Evolutionary conservation across 2,113 vertebrate species (phyloP).

Genomic region (Caranx melampygus): DNA sequence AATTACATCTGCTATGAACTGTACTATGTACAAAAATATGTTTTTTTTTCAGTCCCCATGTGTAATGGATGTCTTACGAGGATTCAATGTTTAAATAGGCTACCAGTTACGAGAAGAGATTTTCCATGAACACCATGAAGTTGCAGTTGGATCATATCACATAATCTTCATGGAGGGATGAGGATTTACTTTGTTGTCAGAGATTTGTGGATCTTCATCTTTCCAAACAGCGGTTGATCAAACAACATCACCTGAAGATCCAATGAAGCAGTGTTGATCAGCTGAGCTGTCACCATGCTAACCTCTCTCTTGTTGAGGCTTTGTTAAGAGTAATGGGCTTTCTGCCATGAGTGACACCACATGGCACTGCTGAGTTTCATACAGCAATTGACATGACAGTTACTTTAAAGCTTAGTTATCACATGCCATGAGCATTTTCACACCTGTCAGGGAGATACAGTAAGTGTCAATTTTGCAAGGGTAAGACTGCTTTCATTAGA

Average conservation of each 20-base stretch:
- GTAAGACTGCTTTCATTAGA: slow-evolving; percentile 12
- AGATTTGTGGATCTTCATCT: not conserved
- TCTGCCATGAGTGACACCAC: not conserved
- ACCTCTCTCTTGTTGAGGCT: not conserved
- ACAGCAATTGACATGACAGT: slow-evolving; percentile 46
- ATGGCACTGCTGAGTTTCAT: not conserved
- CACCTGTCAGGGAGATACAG: slow-evolving; percentile 37
- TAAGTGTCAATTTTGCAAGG: not conserved
- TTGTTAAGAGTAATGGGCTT: not conserved
- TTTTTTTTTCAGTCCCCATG: not conserved
- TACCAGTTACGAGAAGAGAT: too few relatives aligned
- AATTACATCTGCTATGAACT: not conserved
- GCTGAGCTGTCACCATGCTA: not conserved
- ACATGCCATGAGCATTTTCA: slow-evolving; percentile 32
- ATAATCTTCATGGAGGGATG: not conserved
- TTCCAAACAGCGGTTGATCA: not conserved
- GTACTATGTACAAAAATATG: too few relatives aligned
- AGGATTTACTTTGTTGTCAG: not conserved
- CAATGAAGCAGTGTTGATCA: not conserved
- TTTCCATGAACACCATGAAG: too few relatives aligned
- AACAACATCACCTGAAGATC: not conserved
- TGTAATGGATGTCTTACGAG: not conserved
- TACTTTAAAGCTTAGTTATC: slow-evolving; percentile 33
- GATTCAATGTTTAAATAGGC: too few relatives aligned
- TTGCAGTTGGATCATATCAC: not conserved